A percentile compares a stretch with the other conserved stretches of the same genome.
phyloP scores from a whole-genome alignment of 2,113 vertebrate genomes.

The Laticauda laticaudata region DNA sequence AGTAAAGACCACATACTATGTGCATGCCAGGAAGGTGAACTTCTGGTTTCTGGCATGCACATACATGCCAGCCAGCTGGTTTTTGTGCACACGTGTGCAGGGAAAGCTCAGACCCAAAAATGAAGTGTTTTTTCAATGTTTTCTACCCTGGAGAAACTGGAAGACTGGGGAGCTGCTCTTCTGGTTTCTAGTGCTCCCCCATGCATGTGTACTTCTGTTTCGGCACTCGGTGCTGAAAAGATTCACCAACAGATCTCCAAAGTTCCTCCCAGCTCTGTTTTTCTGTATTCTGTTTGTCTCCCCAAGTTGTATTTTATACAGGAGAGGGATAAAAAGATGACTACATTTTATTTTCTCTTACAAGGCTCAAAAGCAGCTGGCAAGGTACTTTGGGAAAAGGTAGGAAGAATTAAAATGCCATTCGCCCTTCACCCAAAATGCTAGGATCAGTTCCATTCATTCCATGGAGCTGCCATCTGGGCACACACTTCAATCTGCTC shows the following conservation, averaged over 20 bases:
- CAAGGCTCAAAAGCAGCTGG: neutral
- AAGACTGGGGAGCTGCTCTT: no score
- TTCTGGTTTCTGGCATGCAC: no score
- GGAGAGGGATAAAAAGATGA: neutral
- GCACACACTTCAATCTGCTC: neutral
- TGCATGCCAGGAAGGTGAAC: no score
- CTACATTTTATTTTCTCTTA: neutral
- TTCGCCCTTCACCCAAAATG: neutral
- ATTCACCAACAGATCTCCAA: neutral
- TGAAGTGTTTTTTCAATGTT: no score
- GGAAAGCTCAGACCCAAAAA: no score
- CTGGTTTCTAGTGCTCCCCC: no score
- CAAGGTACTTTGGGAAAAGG: neutral
- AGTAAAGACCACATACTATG: no score
- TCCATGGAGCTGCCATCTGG: neutral
- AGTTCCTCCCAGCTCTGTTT: neutral
- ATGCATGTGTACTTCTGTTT: no score
- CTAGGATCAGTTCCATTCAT: neutral
- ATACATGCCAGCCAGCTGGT: no score
- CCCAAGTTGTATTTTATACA: neutral
- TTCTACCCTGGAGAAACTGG: no score
- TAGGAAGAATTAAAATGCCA: neutral
- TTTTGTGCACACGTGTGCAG: no score
- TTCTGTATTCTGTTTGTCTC: neutral
- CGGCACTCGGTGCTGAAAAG: no score